Evolutionary conservation across 1,140 invertebrate species (phyloP).

Genomic region (Lepeophtheirus salmonis): DNA sequence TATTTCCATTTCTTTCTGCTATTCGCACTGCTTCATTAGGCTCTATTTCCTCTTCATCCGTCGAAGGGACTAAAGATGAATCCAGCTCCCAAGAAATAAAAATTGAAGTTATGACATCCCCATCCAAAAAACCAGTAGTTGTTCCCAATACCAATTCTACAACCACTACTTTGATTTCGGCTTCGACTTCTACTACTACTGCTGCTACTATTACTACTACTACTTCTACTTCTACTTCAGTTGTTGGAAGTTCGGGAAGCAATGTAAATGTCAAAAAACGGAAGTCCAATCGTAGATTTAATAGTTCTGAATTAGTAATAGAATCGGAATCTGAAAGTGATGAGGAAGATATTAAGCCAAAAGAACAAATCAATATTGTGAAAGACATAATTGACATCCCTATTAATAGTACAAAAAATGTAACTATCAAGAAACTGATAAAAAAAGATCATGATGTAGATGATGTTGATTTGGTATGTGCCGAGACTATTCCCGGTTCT

Average conservation of each 20-base stretch:
- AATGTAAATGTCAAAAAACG: neutral
- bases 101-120: neutral
- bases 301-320: slow-evolving; percentile 11
- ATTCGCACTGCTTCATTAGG: slow-evolving; percentile 1
- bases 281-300: neutral
- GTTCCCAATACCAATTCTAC: too few species aligned
- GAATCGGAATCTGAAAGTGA: slow-evolving; percentile 9
- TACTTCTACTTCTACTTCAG: too few species aligned
- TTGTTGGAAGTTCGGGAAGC: too few species aligned
- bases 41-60: neutral
- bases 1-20: slow-evolving; percentile 5
- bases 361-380: neutral
- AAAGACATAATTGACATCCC: neutral
- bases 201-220: too few species aligned
- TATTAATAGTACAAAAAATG: neutral
- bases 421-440: neutral
- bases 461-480: slow-evolving; percentile 7
- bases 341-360: neutral
- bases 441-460: neutral
- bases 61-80: neutral
- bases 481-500: slow-evolving; percentile 13
- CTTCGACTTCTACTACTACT: too few species aligned
- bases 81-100: neutral
- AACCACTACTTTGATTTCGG: too few species aligned
- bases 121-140: neutral